A percentile compares a stretch with the other conserved stretches of the same genome.
Conservation (phyloP, 2,888 invertebrate genomes). For the Ischnus inquisitorius region DNA sequence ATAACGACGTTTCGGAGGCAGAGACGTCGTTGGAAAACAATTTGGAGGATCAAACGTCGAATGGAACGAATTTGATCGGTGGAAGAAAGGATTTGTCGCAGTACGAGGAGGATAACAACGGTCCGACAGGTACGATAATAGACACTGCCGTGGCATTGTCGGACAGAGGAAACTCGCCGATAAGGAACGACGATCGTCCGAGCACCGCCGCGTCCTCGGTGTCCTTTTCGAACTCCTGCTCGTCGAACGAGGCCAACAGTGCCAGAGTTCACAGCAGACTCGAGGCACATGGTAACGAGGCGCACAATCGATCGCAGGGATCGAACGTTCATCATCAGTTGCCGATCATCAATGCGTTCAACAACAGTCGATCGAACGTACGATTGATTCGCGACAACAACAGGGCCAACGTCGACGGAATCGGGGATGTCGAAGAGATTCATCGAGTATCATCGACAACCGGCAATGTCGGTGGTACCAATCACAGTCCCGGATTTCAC, state of each 20-base stretch:
- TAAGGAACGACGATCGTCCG: constrained; percentile 53
- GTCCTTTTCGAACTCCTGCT: constrained; percentile 80
- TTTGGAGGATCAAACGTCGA: background rate
- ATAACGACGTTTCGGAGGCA: background rate
- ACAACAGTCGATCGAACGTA: constrained; percentile 29
- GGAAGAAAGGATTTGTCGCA: constrained; percentile 7
- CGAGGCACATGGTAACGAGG: constrained; percentile 78
- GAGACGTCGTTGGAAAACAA: background rate
- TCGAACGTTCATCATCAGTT: constrained; percentile 53
- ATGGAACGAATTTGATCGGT: background rate
- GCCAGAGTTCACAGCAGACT: constrained; percentile 78
- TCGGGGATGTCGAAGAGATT: constrained; percentile 52
- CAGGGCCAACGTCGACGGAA: constrained; percentile 22
- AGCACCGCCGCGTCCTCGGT: constrained; percentile 75
- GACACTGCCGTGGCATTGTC: constrained; percentile 74
- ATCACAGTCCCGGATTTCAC: constrained; percentile 52
- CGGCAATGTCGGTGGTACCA: constrained; percentile 18
- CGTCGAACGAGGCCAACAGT: constrained; percentile 77
- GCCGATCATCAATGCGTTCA: constrained; percentile 36
- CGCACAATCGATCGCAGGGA: constrained; percentile 2
- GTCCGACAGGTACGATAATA: background rate
- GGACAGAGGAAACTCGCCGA: constrained; percentile 73
- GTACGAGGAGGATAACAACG: constrained; percentile 5
- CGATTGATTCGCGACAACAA: constrained; percentile 47
- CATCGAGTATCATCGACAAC: constrained; percentile 31